Evolutionary conservation across 2,113 vertebrate species (phyloP).

Genomic region (Ursus arctos): DNA sequence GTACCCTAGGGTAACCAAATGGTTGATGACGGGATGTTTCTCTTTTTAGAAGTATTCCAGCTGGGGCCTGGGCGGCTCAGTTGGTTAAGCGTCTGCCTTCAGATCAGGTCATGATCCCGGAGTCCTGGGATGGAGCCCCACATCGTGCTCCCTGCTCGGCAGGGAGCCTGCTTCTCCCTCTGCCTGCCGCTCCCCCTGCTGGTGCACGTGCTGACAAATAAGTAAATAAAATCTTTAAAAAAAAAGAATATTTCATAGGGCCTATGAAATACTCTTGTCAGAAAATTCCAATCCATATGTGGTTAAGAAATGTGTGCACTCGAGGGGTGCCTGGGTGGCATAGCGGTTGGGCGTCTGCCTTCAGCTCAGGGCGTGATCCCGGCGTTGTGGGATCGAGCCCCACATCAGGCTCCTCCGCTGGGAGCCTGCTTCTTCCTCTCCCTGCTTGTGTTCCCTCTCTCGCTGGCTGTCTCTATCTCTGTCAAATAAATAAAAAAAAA

Average conservation of each 20-base stretch:
- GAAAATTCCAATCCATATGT: conserved; percentile 22
- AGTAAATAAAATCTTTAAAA: not conserved
- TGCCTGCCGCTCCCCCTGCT: not conserved
- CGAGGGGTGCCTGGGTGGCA: too few relatives aligned
- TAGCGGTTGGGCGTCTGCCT: too few relatives aligned
- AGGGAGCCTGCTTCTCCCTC: not conserved
- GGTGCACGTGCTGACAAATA: not conserved
- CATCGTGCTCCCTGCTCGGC: not conserved
- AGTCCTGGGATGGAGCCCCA: not conserved
- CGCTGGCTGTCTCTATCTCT: too few relatives aligned
- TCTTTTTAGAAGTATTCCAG: conserved; percentile 29
- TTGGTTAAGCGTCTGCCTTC: not conserved
- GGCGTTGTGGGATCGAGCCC: too few relatives aligned
- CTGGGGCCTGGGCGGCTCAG: not conserved
- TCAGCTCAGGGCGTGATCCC: too few relatives aligned
- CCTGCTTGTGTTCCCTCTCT: too few relatives aligned
- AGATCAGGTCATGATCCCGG: not conserved
- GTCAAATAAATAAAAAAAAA: too few relatives aligned
- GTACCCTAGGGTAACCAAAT: not conserved
- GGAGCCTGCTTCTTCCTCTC: too few relatives aligned
- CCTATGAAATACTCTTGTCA: not conserved
- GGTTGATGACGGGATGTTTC: not conserved
- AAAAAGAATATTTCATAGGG: too few relatives aligned
- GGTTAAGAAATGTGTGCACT: not conserved
- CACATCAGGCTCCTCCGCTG: too few relatives aligned